Percentiles rank a stretch among this genome's conserved stretches.
Evolutionary conservation across 2,113 vertebrate species (phyloP).

Genomic region (Falco punctatus): DNA sequence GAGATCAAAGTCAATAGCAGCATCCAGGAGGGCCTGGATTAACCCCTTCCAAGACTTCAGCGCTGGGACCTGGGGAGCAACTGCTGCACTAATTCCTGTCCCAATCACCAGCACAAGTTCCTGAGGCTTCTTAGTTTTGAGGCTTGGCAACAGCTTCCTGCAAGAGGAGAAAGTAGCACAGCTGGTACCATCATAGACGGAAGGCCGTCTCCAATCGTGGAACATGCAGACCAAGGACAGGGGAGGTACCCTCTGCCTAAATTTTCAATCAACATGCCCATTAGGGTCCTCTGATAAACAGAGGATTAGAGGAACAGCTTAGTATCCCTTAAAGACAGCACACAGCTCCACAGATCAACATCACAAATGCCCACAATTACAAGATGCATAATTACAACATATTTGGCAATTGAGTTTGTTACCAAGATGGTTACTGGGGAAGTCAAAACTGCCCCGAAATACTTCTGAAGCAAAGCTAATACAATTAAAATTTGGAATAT

Average conservation of each 20-base stretch:
- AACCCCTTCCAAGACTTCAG: slow-evolving; percentile 96
- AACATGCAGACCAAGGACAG: neutral
- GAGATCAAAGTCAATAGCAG: slow-evolving; percentile 93
- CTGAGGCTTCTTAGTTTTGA: slow-evolving; percentile 91
- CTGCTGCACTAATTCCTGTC: slow-evolving; percentile 92
- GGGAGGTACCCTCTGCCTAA: too few species aligned
- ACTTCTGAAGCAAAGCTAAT: neutral
- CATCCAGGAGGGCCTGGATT: slow-evolving; percentile 92
- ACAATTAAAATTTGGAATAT: neutral
- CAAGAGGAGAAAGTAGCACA: neutral
- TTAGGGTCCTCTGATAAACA: neutral
- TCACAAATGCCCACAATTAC: neutral
- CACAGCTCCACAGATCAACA: neutral
- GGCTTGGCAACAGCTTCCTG: slow-evolving; percentile 93
- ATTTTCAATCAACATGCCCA: neutral
- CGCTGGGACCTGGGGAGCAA: slow-evolving; percentile 92
- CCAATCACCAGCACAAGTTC: slow-evolving; percentile 95
- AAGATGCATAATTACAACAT: accelerated
- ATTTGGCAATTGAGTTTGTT: neutral
- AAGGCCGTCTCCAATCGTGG: neutral
- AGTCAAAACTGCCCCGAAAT: neutral
- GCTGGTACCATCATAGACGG: neutral
- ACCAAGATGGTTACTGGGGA: neutral
- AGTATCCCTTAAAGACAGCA: neutral
- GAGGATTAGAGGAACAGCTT: neutral